A percentile compares a stretch with the other conserved stretches of the same genome.
phyloP scores from a whole-genome alignment of 92 coral and sea anemone species.

The Micromussa lordhowensis region DNA sequence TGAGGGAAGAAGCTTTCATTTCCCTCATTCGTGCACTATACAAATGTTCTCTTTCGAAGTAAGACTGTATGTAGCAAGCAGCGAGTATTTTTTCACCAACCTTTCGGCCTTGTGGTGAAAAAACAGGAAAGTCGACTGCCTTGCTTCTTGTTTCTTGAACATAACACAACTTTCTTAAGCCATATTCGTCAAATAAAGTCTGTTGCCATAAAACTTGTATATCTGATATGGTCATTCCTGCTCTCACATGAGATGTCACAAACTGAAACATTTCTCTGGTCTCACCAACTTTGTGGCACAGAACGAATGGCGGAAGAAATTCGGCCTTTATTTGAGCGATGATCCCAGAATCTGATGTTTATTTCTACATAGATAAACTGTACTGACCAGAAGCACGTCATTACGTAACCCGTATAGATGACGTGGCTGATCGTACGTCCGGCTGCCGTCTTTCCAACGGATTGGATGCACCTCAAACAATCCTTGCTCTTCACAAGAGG shows the following conservation, averaged over 20 bases:
- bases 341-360: constrained; percentile 57
- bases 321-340: constrained; percentile 36
- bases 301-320: constrained; percentile 35
- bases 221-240: constrained; percentile 66
- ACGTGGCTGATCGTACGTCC: constrained; percentile 52
- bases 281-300: constrained; percentile 65
- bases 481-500: constrained; percentile 46
- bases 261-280: constrained; percentile 57
- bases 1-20: constrained; percentile 52
- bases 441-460: constrained; percentile 57
- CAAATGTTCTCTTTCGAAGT: constrained; percentile 56
- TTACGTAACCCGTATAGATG: constrained; percentile 51
- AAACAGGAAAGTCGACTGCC: constrained; percentile 29
- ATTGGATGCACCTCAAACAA: constrained; percentile 43
- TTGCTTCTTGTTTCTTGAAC: constrained; percentile 25
- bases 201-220: constrained; percentile 65
- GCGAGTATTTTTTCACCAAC: constrained; percentile 57
- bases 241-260: constrained; percentile 58
- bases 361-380: constrained; percentile 51
- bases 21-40: constrained; percentile 41
- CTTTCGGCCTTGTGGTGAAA: constrained; percentile 60
- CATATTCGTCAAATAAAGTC: constrained; percentile 59
- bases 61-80: constrained; percentile 49
- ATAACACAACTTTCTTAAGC: constrained; percentile 48
- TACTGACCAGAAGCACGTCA: constrained; percentile 56